These are phyloP conservation scores for Cossypha niveicapilla DNA, from an alignment of 2,797 vertebrate species.

Conservation along the genomic window DNA sequence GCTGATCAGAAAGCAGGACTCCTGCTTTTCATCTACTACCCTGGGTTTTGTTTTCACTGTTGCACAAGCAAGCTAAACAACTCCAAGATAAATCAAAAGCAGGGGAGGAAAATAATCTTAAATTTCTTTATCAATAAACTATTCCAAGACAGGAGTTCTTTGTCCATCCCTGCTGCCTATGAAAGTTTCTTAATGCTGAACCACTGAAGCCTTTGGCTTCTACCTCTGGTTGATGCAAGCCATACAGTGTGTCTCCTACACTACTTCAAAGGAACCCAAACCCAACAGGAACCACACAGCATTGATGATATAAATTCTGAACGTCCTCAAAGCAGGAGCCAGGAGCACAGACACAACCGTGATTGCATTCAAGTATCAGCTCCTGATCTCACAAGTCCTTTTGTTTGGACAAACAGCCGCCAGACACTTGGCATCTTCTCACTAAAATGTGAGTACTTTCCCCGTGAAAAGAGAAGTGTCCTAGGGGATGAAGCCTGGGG, in stretches of 20 bases:
- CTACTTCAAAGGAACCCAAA: not conserved
- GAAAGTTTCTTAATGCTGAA: not conserved
- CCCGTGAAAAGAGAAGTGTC: not conserved
- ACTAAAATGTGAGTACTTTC: not conserved
- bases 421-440: not conserved
- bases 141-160: not conserved
- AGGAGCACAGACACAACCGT: not conserved
- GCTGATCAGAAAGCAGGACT: not conserved
- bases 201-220: not conserved
- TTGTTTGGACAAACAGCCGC: not conserved
- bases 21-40: conserved; percentile 6
- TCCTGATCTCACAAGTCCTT: not conserved
- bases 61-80: not conserved
- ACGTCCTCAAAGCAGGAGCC: not conserved
- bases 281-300: not conserved
- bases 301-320: not conserved
- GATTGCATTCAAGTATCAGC: not conserved
- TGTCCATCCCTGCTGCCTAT: not conserved
- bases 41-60: not conserved
- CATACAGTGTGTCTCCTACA: not conserved
- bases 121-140: not conserved
- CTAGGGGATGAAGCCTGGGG: not conserved
- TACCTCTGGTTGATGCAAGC: not conserved
- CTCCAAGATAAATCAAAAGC: not conserved
- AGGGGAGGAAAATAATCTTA: not conserved